These are phyloP conservation scores for Apomyelois bistriatella DNA, from an alignment of 2,888 invertebrate genomes.

Conservation along the genomic window DNA sequence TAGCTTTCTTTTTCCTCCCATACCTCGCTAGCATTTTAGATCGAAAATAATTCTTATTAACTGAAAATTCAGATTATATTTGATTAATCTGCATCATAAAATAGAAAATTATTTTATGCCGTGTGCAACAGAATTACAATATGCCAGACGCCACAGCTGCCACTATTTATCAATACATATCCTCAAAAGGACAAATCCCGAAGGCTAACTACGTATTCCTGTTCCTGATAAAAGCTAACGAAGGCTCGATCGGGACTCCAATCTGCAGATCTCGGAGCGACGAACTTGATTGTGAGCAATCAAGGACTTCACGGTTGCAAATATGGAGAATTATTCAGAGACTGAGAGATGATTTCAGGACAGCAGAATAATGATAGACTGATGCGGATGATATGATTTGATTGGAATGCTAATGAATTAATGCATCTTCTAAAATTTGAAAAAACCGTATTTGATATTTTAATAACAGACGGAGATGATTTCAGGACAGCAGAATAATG, in stretches of 20 bases:
- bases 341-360: neutral
- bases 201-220: slow-evolving; percentile 1
- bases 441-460: too few relatives aligned
- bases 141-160: neutral
- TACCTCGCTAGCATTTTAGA: too few relatives aligned
- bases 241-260: slow-evolving; percentile 5
- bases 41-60: too few relatives aligned
- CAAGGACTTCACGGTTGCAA: slow-evolving; percentile 22
- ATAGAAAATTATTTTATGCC: too few relatives aligned
- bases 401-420: too few relatives aligned
- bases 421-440: too few relatives aligned
- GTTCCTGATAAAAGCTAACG: slow-evolving; percentile 3
- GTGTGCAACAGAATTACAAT: neutral
- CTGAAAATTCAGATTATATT: too few relatives aligned
- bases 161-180: neutral
- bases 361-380: neutral
- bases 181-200: neutral
- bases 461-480: neutral
- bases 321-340: slow-evolving; percentile 1
- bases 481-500: neutral
- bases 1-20: too few relatives aligned
- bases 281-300: slow-evolving; percentile 40
- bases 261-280: slow-evolving; percentile 21
- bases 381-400: neutral
- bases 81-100: too few relatives aligned